Conservation (phyloP, 2,888 invertebrate genomes). For the Dione vanillae region DNA sequence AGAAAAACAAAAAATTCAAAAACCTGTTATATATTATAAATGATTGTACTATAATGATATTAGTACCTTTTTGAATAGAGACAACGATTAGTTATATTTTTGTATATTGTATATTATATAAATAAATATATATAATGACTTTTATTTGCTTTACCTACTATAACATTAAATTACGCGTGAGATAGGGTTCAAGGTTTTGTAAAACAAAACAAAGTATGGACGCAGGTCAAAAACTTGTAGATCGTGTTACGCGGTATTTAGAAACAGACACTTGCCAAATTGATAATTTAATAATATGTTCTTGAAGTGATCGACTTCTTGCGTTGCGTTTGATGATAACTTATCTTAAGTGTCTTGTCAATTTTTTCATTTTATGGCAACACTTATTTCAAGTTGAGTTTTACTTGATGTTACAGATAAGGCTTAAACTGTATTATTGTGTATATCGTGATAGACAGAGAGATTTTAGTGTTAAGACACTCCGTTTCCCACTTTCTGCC, state of each 20-base stretch:
- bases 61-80: too few relatives aligned
- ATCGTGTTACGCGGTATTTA: neutral
- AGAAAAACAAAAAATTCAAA: too few relatives aligned
- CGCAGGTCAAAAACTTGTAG: neutral
- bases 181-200: neutral
- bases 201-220: neutral
- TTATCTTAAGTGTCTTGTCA: constrained; percentile 14
- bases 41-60: too few relatives aligned
- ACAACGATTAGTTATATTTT: too few relatives aligned
- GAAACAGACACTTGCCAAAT: constrained; percentile 1
- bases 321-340: neutral
- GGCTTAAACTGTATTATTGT: neutral
- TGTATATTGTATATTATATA: too few relatives aligned
- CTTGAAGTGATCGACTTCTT: neutral
- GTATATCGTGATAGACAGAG: too few relatives aligned
- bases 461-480: too few relatives aligned
- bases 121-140: too few relatives aligned
- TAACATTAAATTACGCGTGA: too few relatives aligned
- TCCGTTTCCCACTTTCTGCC: too few relatives aligned
- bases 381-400: neutral
- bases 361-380: constrained; percentile 7
- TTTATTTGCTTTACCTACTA: neutral
- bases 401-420: neutral
- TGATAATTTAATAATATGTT: constrained; percentile 15
- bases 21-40: too few relatives aligned